Conservation (phyloP, 2,888 invertebrate genomes). For the Adineta ricciae region DNA sequence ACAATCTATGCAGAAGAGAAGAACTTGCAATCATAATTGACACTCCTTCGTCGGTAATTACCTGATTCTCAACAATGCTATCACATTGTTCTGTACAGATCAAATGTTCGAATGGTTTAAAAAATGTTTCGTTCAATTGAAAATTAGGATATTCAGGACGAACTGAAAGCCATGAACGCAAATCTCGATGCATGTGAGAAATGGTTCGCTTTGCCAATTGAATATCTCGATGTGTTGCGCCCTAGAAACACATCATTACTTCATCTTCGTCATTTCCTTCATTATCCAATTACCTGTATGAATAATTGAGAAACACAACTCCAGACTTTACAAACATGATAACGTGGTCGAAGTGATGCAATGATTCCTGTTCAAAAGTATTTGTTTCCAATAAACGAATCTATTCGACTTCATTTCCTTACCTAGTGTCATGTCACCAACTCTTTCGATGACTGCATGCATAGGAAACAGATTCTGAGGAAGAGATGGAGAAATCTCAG, state of each 20-base stretch:
- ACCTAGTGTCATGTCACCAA: constrained; percentile 13
- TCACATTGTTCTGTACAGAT: constrained; percentile 83
- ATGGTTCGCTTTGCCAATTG: neutral
- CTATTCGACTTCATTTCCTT: neutral
- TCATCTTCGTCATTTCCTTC: neutral
- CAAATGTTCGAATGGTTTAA: constrained; percentile 87
- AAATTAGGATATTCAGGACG: constrained; percentile 80
- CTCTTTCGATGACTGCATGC: neutral
- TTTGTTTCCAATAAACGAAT: no score
- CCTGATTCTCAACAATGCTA: constrained; percentile 58
- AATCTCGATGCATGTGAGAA: constrained; percentile 6
- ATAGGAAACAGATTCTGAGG: neutral
- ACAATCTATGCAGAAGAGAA: constrained; percentile 68
- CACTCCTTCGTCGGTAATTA: constrained; percentile 52
- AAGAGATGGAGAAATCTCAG: neutral
- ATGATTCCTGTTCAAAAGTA: constrained; percentile 1
- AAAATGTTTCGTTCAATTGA: constrained; percentile 83
- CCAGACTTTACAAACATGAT: constrained; percentile 20
- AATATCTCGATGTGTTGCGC: constrained; percentile 16
- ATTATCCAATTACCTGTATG: neutral
- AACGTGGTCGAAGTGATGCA: constrained; percentile 13
- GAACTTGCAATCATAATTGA: constrained; percentile 41
- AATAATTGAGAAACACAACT: constrained; percentile 21
- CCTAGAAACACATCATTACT: neutral
- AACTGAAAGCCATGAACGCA: constrained; percentile 62